Base-by-base conservation (phyloP, 2,113 vertebrate genomes). In the Hystrix brachyura region DNA sequence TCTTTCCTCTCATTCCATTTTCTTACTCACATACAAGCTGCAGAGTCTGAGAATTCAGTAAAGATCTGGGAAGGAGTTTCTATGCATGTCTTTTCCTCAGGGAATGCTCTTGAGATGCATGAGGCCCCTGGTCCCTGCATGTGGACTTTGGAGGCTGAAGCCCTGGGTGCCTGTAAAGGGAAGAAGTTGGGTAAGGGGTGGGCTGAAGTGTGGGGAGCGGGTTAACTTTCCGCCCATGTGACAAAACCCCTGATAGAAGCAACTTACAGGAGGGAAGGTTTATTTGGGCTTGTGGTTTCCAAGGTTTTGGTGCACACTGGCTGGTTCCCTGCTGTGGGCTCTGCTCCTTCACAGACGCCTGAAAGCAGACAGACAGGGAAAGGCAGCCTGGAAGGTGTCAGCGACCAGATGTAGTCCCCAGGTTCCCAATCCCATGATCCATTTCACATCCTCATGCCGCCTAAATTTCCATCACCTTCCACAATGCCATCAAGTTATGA, bases 101-200 rank as follows among this genome's bases (percentile, higher is more conserved):
- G 23, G 43, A 93, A 38, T 25, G 71, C 27, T 34, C 23, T 38
- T 11, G 69, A 60, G 43, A 8, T 65, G 55, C 48, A 8, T 0
- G 9, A 74, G 13, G 21, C 4, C 8, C 62, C 3, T 9, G 5
- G 0, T 4, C 29, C 7, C 29, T 64, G 32, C 34, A 10, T 17
- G 27, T 43, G 38, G 43, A 21, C 69, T 57, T 32, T 8, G 29
- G 46, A 14, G 62, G n/a, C 51, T 53, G 43, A n/a, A 0, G 11
- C 60, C 48, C 19, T 21, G 2, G 11, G 2, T 51, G 17, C n/a
- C 29, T 32, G 0, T 29, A 7, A n/a, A 23, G 6, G 21, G n/a
- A 74, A 64, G 46, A 51, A 9, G 18, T 12, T 38, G 64, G 34
- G 2, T 46, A 48, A 18, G 18, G 51, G 51, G 32, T 55, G 29